Conservation (phyloP, 2,888 invertebrate species). For the Adineta ricciae region DNA sequence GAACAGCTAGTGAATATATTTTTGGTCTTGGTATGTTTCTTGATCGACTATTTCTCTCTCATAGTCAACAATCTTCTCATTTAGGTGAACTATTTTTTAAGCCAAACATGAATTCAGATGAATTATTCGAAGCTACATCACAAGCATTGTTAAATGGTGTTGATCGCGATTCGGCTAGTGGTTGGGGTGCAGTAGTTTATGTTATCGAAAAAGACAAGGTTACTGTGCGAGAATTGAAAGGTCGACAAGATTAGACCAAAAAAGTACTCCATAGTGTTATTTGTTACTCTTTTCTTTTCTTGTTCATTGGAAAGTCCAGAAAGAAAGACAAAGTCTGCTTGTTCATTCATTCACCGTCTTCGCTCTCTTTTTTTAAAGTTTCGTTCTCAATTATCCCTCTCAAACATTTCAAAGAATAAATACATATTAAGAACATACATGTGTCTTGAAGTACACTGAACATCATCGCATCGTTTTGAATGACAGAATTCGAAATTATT, state of each 20-base stretch:
- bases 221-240: slow-evolving; percentile 74
- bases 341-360: not conserved
- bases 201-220: slow-evolving; percentile 88
- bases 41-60: slow-evolving; percentile 60
- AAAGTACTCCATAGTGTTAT: not conserved
- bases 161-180: slow-evolving; percentile 90
- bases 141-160: slow-evolving; percentile 85
- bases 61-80: too few species aligned
- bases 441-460: too few species aligned
- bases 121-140: slow-evolving; percentile 88
- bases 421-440: not conserved
- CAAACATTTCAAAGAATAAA: not conserved
- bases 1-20: slow-evolving; percentile 63
- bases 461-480: too few species aligned
- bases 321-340: not conserved
- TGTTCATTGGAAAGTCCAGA: not conserved
- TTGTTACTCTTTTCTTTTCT: not conserved
- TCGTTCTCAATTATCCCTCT: not conserved
- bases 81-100: not conserved
- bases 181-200: slow-evolving; percentile 93
- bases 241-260: slow-evolving; percentile 74
- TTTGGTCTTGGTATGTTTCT: slow-evolving; percentile 83
- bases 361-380: not conserved
- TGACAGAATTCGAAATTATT: too few species aligned
- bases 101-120: slow-evolving; percentile 61